Base-by-base conservation (phyloP, 2,797 vertebrate genomes). In the Euthynnus affinis region DNA sequence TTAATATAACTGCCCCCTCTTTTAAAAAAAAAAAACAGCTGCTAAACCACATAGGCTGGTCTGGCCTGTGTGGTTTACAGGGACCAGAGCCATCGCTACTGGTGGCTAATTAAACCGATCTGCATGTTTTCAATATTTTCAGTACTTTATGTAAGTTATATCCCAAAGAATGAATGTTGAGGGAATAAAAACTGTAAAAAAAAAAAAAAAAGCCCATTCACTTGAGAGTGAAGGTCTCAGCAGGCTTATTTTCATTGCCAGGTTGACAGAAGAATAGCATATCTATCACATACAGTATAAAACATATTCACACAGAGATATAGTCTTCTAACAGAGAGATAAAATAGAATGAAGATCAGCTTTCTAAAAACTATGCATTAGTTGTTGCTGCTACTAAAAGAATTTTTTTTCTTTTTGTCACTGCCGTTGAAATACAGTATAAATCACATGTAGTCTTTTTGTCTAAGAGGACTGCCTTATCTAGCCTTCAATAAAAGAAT, bases 221-320 rank as follows among this genome's bases (percentile, higher is more conserved):
- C 29, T 20, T 44, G 53, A 44, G 63, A 32, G 14, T 46, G 52
- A 25, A 46, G 4, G 29, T 23, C 25, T 71, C 40, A 37, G 20
- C 0, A 6, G 74, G 71, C 29, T 73, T 86, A 68, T 87, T 89
- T 78, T 78, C 44, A 57, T 81, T 87, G 60, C 81, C 80, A 74
- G 52, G 20, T 60, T 73, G 65, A 81, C 65, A 74, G 34, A 72
- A 74, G 34, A 72, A 73, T 8, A 63, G 44, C 37, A n/a, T 46
- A 27, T 70, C 58, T 76, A 42, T 53, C 74, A 71, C 63, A 48
- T 6, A 48, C 18, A 18, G 17, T 48, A 48, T 7, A 48, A 48
- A 48, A 48, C 51, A 51, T n/a, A n/a, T 57, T 73, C 29, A 40
- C 25, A 12, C n/a, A 49, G 13, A 46, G 34, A 49, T 9, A 48